A percentile compares a stretch with the other conserved stretches of the same genome.
Evolutionary conservation across 1,140 invertebrate species (phyloP).

Genomic region (Phthorimaea operculella): DNA sequence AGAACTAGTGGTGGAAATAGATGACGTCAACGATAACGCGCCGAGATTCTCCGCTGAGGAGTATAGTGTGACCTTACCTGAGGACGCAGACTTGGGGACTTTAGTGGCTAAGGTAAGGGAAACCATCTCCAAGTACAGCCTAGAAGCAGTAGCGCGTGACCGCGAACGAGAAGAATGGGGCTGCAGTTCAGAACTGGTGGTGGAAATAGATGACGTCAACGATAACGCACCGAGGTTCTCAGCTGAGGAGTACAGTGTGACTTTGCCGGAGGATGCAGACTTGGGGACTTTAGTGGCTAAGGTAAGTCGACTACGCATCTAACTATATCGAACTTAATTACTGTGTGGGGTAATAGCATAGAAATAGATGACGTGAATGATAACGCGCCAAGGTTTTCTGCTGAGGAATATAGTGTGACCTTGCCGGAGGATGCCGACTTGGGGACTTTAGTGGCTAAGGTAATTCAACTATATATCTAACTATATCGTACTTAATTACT

Average conservation of each 20-base stretch:
- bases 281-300: constrained; percentile 84
- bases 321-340: no score
- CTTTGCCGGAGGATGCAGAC: constrained; percentile 87
- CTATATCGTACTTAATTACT: constrained; percentile 73
- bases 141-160: constrained; percentile 87
- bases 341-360: no score
- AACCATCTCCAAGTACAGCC: constrained; percentile 72
- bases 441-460: background rate
- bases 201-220: constrained; percentile 83
- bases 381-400: background rate
- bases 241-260: constrained; percentile 80
- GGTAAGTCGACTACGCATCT: constrained; percentile 26
- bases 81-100: constrained; percentile 86
- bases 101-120: constrained; percentile 82
- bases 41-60: constrained; percentile 82
- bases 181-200: constrained; percentile 82
- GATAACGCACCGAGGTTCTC: constrained; percentile 89
- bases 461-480: constrained; percentile 72
- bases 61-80: constrained; percentile 85
- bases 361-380: constrained; percentile 28
- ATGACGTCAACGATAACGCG: constrained; percentile 89
- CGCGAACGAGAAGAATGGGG: constrained; percentile 80
- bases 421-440: no score
- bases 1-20: constrained; percentile 77
- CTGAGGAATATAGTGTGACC: background rate